Evolutionary conservation across 2,888 invertebrate genomes (phyloP).

Genomic region (Acrocera orbiculus): DNA sequence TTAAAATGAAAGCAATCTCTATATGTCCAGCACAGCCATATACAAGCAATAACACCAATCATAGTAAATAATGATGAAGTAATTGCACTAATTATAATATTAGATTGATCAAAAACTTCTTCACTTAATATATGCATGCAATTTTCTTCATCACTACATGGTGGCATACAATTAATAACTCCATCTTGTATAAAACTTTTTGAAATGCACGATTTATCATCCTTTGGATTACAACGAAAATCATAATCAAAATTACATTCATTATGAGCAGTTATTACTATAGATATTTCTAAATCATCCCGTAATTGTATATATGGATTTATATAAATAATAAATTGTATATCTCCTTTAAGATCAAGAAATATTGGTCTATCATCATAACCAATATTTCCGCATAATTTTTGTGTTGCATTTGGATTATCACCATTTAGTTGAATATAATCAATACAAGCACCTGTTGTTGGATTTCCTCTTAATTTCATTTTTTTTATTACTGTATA

Average conservation of each 20-base stretch:
- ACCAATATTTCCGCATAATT: slow-evolving; percentile 2
- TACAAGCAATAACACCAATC: slow-evolving; percentile 26
- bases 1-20: slow-evolving; percentile 29
- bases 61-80: slow-evolving; percentile 28
- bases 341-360: background rate
- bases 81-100: slow-evolving; percentile 26
- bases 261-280: slow-evolving; percentile 25
- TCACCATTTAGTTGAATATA: slow-evolving; percentile 21
- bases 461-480: slow-evolving; percentile 22
- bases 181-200: slow-evolving; percentile 26
- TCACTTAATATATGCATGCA: slow-evolving; percentile 21
- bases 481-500: slow-evolving; percentile 25
- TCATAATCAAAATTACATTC: slow-evolving; percentile 22
- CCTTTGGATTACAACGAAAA: slow-evolving; percentile 22
- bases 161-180: slow-evolving; percentile 25
- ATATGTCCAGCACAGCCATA: slow-evolving; percentile 30
- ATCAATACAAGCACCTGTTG: slow-evolving; percentile 20
- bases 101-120: slow-evolving; percentile 22
- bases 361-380: slow-evolving; percentile 2
- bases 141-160: slow-evolving; percentile 25
- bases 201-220: slow-evolving; percentile 25
- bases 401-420: background rate
- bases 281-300: slow-evolving; percentile 23
- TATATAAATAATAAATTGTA: slow-evolving; percentile 1
- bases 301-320: slow-evolving; percentile 11